Evolutionary conservation across 2,113 vertebrate species (phyloP).

Genomic region (Colinus virginianus): DNA sequence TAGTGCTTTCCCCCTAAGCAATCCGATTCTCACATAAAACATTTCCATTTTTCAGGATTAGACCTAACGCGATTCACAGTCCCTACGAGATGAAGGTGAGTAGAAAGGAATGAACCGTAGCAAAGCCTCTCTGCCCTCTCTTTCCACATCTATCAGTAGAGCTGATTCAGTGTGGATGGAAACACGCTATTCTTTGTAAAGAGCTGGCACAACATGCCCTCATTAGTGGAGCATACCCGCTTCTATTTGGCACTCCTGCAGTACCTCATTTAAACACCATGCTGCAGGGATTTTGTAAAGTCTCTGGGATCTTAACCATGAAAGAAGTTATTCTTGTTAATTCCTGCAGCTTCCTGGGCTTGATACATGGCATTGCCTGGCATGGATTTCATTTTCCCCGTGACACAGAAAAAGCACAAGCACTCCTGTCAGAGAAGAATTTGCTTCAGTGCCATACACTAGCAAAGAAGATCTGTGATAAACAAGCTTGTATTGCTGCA

Average conservation of each 20-base stretch:
- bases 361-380: neutral
- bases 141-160: neutral
- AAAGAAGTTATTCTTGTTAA: conserved; percentile 7
- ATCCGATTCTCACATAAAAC: neutral
- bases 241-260: neutral
- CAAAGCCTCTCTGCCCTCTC: neutral
- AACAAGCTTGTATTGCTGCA: neutral
- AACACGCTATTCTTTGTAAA: neutral
- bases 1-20: neutral
- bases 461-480: conserved; percentile 15
- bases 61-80: neutral
- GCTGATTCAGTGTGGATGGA: neutral
- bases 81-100: neutral
- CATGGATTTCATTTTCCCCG: neutral
- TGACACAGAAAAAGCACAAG: neutral
- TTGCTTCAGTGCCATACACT: neutral
- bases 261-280: neutral
- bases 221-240: neutral
- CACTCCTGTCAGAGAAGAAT: neutral
- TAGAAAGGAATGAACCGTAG: neutral
- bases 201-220: conserved; percentile 16
- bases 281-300: neutral
- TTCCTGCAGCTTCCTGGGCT: neutral
- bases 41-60: neutral
- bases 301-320: neutral